Evolutionary conservation across 2,113 vertebrate genomes (phyloP).

Genomic region (Manacus vitellinus): DNA sequence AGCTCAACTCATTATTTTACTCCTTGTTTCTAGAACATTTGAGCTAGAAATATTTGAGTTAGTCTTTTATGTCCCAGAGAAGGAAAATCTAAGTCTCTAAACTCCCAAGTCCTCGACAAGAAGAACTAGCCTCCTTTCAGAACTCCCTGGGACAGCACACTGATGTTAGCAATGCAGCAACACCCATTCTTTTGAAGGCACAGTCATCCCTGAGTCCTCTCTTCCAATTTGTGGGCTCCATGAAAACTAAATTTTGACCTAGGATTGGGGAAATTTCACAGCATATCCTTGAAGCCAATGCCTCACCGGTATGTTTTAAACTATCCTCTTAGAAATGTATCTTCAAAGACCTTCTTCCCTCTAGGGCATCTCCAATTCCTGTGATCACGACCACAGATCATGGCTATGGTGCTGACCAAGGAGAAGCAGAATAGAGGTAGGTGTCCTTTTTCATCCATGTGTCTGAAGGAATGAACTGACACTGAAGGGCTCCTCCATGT

Average conservation of each 20-base stretch:
- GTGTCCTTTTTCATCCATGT: neutral
- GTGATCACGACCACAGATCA: rapidly evolving
- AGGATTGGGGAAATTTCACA: neutral
- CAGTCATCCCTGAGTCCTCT: neutral
- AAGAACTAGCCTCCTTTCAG: neutral
- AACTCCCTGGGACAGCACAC: neutral
- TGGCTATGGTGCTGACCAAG: neutral
- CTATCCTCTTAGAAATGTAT: neutral
- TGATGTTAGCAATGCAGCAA: neutral
- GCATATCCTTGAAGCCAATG: neutral
- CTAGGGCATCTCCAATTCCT: neutral
- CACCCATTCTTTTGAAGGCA: neutral
- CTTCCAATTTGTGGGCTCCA: neutral
- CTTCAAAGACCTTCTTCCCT: neutral
- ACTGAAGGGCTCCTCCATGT: neutral
- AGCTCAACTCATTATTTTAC: neutral
- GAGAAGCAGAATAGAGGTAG: neutral
- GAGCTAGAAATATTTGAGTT: neutral
- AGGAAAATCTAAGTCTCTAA: neutral
- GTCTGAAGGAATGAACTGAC: neutral
- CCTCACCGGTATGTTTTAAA: neutral
- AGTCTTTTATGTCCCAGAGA: neutral
- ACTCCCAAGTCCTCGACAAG: neutral
- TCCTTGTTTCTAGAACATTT: neutral
- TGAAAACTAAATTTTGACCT: neutral